Conservation (phyloP, 1,140 invertebrate species). For the Phocides pigmalion region DNA sequence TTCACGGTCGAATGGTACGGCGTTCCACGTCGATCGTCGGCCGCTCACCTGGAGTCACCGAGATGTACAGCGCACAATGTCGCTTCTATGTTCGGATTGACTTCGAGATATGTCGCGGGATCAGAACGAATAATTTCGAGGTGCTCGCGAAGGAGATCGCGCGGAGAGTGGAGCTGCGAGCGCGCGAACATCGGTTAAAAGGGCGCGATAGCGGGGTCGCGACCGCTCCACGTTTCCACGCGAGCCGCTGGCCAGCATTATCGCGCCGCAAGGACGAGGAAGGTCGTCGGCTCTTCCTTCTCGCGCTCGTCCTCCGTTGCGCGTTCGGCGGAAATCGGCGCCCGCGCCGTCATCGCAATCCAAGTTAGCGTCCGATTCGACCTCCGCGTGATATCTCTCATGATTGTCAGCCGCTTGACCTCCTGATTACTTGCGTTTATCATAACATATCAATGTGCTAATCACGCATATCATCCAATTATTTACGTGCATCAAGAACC, state of each 20-base stretch:
- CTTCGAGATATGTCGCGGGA: not conserved
- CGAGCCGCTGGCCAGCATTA: constrained; percentile 49
- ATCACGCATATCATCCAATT: constrained; percentile 41
- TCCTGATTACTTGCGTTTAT: constrained; percentile 39
- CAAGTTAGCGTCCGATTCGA: constrained; percentile 50
- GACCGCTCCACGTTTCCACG: constrained; percentile 59
- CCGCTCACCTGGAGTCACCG: constrained; percentile 21
- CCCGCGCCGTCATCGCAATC: constrained; percentile 1
- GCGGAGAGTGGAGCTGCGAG: constrained; percentile 55
- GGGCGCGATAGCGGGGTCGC: constrained; percentile 72
- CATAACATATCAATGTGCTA: constrained; percentile 39
- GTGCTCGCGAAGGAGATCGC: constrained; percentile 48
- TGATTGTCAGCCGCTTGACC: constrained; percentile 47
- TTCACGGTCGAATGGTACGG: not conserved
- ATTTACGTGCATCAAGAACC: constrained; percentile 9
- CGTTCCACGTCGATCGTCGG: no score
- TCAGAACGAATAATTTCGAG: constrained; percentile 32
- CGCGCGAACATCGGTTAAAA: constrained; percentile 58
- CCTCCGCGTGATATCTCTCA: constrained; percentile 48
- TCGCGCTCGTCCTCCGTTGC: constrained; percentile 21
- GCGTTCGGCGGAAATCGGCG: not conserved
- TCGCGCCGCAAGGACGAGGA: constrained; percentile 67
- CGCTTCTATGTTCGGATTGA: constrained; percentile 3
- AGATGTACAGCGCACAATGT: not conserved
- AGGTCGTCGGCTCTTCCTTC: constrained; percentile 60